These are phyloP conservation scores for Phataginus tricuspis DNA, from an alignment of 2,797 vertebrate genomes.

Conservation along the genomic window DNA sequence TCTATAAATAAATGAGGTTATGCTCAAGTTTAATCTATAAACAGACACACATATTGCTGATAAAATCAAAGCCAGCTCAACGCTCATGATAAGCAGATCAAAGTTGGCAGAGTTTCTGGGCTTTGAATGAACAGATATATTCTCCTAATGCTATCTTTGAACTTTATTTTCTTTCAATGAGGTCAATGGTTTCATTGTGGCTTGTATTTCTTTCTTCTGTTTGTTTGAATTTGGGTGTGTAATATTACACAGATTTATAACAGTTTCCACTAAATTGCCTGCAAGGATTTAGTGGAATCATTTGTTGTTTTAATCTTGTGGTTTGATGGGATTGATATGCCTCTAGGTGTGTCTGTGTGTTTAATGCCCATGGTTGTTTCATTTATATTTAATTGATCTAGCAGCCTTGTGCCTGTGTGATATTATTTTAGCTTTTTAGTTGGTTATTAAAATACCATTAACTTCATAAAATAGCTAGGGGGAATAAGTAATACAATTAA, in stretches of 20 bases:
- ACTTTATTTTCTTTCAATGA: constrained; percentile 8
- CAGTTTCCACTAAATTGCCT: constrained; percentile 59
- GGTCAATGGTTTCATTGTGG: not conserved
- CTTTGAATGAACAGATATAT: constrained; percentile 19
- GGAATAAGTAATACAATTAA: constrained; percentile 22
- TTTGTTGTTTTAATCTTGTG: constrained; percentile 53
- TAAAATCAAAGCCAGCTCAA: constrained; percentile 78
- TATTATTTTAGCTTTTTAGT: constrained; percentile 53
- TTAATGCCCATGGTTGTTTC: constrained; percentile 61
- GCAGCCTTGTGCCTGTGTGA: constrained; percentile 1
- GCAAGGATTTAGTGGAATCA: constrained; percentile 44
- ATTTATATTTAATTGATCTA: constrained; percentile 53
- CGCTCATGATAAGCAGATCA: constrained; percentile 65
- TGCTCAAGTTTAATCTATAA: constrained; percentile 63
- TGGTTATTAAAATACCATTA: constrained; percentile 49
- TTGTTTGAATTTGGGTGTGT: constrained; percentile 46
- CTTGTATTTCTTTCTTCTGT: not conserved
- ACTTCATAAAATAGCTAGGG: constrained; percentile 56
- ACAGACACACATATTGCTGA: constrained; percentile 29
- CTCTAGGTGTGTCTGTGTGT: not conserved
- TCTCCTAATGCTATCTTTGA: constrained; percentile 8
- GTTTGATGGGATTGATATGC: constrained; percentile 58
- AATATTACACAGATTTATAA: constrained; percentile 47
- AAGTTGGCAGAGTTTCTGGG: not conserved
- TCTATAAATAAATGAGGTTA: constrained; percentile 66